Conservation (phyloP, 2,113 vertebrate genomes). For the Desmodus rotundus region DNA sequence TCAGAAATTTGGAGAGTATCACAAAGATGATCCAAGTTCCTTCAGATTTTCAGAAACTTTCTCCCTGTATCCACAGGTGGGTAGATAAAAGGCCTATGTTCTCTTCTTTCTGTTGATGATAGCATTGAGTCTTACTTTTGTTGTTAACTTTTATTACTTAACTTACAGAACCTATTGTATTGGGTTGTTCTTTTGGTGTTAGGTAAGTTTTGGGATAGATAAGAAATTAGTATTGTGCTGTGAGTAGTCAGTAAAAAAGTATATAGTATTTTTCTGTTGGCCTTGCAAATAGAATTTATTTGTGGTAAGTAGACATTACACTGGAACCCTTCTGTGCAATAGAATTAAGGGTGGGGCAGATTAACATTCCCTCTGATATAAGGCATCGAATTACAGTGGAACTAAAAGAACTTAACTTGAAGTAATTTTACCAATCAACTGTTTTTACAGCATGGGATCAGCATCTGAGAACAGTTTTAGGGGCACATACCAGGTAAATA, state of each 20-base stretch:
- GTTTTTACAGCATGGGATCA: not conserved
- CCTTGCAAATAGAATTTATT: conserved; percentile 32
- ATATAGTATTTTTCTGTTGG: not conserved
- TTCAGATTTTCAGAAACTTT: conserved; percentile 99
- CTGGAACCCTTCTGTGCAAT: not conserved
- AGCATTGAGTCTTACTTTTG: not conserved
- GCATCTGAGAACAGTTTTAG: conserved; percentile 1
- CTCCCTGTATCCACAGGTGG: conserved; percentile 97
- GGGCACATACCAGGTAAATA: not conserved
- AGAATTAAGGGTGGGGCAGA: not conserved
- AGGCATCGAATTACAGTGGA: not conserved
- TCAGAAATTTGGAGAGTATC: conserved; percentile 99
- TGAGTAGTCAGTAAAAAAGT: conserved; percentile 13
- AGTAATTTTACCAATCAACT: not conserved
- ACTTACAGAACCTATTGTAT: not conserved
- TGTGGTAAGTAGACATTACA: not conserved
- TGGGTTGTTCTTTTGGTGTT: conserved; percentile 35
- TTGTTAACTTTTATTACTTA: conserved; percentile 27
- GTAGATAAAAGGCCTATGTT: conserved; percentile 18
- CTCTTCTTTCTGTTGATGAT: not conserved
- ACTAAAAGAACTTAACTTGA: not conserved
- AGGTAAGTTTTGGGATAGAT: conserved; percentile 6
- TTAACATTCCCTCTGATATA: not conserved
- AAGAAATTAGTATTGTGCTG: conserved; percentile 5
- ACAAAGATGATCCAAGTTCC: conserved; percentile 97